These are phyloP conservation scores for Falcaria lacertinaria DNA, from an alignment of 2,888 invertebrate genomes.

Conservation along the genomic window DNA sequence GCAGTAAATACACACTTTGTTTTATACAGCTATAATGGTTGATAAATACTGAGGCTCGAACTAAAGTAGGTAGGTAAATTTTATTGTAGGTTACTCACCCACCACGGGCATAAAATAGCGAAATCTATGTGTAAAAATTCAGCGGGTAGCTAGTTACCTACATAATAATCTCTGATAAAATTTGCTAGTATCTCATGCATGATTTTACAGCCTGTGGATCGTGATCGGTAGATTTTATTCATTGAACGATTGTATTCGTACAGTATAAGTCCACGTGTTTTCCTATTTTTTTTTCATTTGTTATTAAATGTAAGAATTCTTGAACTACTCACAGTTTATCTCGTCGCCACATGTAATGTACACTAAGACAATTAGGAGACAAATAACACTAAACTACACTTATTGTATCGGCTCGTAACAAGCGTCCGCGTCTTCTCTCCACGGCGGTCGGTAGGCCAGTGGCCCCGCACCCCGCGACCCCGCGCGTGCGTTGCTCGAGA, in stretches of 20 bases:
- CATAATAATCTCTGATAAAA: background rate
- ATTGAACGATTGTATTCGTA: background rate
- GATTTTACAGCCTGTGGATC: background rate
- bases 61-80: too few relatives aligned
- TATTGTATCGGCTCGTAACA: too few relatives aligned
- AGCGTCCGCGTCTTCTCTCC: too few relatives aligned
- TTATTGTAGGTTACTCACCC: background rate
- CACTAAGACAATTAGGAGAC: too few relatives aligned
- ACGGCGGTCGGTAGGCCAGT: too few relatives aligned
- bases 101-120: background rate
- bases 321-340: background rate
- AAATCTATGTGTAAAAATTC: background rate
- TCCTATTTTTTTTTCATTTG: background rate
- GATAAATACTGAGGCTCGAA: too few relatives aligned
- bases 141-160: background rate
- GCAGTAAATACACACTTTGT: too few relatives aligned
- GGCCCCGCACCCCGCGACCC: too few relatives aligned
- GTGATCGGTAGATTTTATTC: background rate
- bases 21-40: too few relatives aligned
- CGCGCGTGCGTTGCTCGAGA: too few relatives aligned
- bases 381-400: too few relatives aligned
- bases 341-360: background rate
- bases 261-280: background rate
- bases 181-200: background rate
- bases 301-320: background rate